Conservation (phyloP, 1,140 invertebrate species). For the Agrilus planipennis region DNA sequence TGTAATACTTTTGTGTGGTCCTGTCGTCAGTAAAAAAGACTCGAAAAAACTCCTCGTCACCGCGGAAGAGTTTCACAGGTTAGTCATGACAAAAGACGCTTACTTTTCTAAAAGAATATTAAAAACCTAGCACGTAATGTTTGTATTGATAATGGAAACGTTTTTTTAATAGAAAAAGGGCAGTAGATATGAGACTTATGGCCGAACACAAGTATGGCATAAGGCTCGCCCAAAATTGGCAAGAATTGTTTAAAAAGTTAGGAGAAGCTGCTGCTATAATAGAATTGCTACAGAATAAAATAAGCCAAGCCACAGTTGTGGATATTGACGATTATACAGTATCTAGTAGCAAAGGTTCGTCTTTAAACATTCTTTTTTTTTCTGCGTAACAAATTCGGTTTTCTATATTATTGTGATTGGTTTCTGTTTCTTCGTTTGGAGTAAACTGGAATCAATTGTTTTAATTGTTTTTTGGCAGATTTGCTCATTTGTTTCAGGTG, state of each 20-base stretch:
- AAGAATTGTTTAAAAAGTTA: conserved; percentile 34
- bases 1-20: conserved; percentile 18
- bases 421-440: too few species aligned
- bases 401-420: conserved; percentile 1
- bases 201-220: conserved; percentile 49
- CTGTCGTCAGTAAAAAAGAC: conserved; percentile 22
- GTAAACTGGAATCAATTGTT: too few species aligned
- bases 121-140: too few species aligned
- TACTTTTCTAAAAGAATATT: conserved; percentile 7
- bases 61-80: conserved; percentile 17
- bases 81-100: conserved; percentile 9
- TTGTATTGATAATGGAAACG: too few species aligned
- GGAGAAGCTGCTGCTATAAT: conserved; percentile 48
- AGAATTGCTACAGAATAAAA: conserved; percentile 52
- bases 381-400: conserved; percentile 1
- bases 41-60: conserved; percentile 16
- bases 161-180: conserved; percentile 37
- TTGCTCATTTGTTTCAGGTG: conserved; percentile 36
- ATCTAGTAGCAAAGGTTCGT: conserved; percentile 27
- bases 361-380: not conserved
- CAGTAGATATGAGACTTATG: conserved; percentile 44
- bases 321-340: conserved; percentile 26
- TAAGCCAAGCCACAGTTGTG: conserved; percentile 21
- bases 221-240: too few species aligned
- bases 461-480: conserved; percentile 2